These are phyloP conservation scores for Enhydra lutris DNA, from an alignment of 2,113 vertebrate species.

Conservation along the genomic window DNA sequence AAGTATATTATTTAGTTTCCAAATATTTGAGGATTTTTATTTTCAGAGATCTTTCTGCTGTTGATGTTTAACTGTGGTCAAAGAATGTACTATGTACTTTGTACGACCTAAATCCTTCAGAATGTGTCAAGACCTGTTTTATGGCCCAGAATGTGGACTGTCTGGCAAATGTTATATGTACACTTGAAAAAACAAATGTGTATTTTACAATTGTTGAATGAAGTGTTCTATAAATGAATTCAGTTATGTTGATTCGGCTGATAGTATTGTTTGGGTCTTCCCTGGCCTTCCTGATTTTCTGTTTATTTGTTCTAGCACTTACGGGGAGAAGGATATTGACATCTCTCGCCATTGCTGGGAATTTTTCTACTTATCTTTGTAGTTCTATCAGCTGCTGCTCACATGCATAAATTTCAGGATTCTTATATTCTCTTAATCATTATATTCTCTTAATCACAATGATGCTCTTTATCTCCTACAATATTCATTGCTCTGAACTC, in stretches of 20 bases:
- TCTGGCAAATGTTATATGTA: neutral
- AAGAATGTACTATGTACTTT: neutral
- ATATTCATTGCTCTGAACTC: neutral
- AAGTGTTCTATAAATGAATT: neutral
- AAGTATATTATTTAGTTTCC: neutral
- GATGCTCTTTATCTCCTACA: neutral
- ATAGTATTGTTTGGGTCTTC: neutral
- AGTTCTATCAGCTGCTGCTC: neutral
- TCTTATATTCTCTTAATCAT: neutral
- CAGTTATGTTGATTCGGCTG: neutral
- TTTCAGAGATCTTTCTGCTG: neutral
- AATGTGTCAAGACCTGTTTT: neutral
- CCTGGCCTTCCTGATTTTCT: neutral
- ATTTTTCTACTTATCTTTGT: neutral
- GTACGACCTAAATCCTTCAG: neutral
- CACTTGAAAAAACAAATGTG: neutral
- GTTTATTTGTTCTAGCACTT: neutral
- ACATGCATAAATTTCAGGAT: neutral
- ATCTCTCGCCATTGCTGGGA: neutral
- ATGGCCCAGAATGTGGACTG: neutral
- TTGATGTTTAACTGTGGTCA: neutral
- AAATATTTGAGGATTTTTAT: neutral
- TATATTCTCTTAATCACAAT: neutral
- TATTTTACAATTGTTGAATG: neutral
- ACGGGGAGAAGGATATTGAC: neutral